Conservation (phyloP, 2,888 invertebrate species). For the Scaptodrosophila latifasciaeformis region DNA sequence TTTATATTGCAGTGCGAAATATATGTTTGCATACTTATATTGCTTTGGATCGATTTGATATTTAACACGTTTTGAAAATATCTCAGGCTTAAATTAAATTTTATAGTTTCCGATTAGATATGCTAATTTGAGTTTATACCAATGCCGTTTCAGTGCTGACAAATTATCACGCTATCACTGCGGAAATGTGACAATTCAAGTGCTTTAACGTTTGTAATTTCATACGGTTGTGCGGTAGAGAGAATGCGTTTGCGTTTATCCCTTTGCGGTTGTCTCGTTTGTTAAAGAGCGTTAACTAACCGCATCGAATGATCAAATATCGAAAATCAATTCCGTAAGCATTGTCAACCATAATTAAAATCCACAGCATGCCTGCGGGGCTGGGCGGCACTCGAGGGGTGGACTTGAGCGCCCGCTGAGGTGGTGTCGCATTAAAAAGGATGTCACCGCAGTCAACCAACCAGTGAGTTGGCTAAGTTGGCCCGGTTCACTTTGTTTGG, state of each 20-base stretch:
- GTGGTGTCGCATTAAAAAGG: conserved; percentile 64
- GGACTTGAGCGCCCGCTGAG: conserved; percentile 53
- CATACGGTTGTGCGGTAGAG: conserved; percentile 38
- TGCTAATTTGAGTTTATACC: too few relatives aligned
- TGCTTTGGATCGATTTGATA: too few relatives aligned
- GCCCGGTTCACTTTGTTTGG: too few relatives aligned
- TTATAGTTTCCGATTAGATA: too few relatives aligned
- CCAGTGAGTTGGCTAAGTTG: conserved; percentile 23
- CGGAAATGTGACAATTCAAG: conserved; percentile 54
- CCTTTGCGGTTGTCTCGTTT: conserved; percentile 25
- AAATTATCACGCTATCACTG: conserved; percentile 38
- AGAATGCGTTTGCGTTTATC: conserved; percentile 32
- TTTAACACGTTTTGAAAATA: too few relatives aligned
- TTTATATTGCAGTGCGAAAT: too few relatives aligned
- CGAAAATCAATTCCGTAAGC: conserved; percentile 66
- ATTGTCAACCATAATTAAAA: conserved; percentile 68
- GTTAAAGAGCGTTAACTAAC: conserved; percentile 67
- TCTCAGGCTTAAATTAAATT: too few relatives aligned
- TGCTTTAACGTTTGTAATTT: conserved; percentile 51
- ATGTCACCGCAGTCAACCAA: conserved; percentile 53
- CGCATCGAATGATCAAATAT: conserved; percentile 69
- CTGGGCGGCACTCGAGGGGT: conserved; percentile 5
- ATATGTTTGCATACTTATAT: too few relatives aligned
- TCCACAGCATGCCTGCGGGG: conserved; percentile 25
- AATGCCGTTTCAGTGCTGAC: too few relatives aligned